Evolutionary conservation across 2,113 vertebrate species (phyloP).

Genomic region (Pseudopodoces humilis): DNA sequence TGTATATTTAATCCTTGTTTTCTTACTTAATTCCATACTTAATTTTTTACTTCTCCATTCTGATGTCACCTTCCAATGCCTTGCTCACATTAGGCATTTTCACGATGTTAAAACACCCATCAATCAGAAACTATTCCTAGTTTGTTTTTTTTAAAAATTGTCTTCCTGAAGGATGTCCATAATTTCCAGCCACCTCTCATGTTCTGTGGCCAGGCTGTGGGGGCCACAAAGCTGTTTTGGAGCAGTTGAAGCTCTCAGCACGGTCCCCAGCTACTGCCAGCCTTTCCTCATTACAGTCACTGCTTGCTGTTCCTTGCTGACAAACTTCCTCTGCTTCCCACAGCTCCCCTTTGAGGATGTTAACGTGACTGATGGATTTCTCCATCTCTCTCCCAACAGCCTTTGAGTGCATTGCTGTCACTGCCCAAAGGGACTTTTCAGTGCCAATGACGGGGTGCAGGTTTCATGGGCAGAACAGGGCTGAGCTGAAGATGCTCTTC

Average conservation of each 20-base stretch:
- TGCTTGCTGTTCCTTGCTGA: not conserved
- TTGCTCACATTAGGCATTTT: not conserved
- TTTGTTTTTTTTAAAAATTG: not conserved
- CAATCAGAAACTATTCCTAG: not conserved
- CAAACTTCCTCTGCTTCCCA: not conserved
- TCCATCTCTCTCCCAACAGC: not conserved
- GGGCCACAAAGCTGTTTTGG: not conserved
- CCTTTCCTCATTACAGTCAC: not conserved
- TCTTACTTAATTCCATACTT: not conserved
- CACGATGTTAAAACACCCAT: not conserved
- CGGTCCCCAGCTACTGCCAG: accelerated
- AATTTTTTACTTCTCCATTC: not conserved
- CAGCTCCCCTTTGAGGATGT: not conserved
- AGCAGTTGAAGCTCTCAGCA: not conserved
- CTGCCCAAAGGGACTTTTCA: not conserved
- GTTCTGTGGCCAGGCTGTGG: not conserved
- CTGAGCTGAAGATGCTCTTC: not conserved
- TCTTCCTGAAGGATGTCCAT: not conserved
- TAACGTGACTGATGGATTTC: not conserved
- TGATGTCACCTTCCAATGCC: not conserved
- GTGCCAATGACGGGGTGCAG: not conserved
- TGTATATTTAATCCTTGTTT: not conserved
- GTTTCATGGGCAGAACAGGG: not conserved
- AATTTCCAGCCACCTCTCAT: not conserved
- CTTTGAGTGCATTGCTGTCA: not conserved